These are phyloP conservation scores for Hyles vespertilio DNA, from an alignment of 1,140 invertebrate species.

Conservation along the genomic window DNA sequence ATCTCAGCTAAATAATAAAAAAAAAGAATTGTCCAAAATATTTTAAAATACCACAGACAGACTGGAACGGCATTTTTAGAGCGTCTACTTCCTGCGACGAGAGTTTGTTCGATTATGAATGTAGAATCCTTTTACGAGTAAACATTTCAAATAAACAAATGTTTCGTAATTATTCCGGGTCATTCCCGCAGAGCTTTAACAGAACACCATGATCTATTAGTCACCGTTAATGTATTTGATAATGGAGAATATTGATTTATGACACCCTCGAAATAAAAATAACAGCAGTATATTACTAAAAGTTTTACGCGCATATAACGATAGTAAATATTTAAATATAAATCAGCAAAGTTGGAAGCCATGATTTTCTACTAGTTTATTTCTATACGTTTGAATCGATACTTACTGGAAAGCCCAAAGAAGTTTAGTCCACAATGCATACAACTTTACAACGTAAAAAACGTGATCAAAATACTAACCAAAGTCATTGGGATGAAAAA, in stretches of 20 bases:
- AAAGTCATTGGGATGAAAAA: too few species aligned
- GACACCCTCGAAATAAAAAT: conserved; percentile 30
- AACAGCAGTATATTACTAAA: conserved; percentile 40
- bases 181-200: not conserved
- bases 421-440: too few species aligned
- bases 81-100: not conserved
- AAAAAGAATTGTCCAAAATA: conserved; percentile 28
- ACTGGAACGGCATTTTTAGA: conserved; percentile 1
- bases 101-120: too few species aligned
- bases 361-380: too few species aligned
- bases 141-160: not conserved
- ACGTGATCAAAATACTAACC: too few species aligned
- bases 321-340: not conserved
- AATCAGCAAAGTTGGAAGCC: conserved; percentile 18
- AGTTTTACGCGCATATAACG: conserved; percentile 30
- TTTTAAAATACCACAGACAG: conserved; percentile 13
- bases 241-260: conserved; percentile 52
- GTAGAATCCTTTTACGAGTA: not conserved
- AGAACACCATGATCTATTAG: not conserved
- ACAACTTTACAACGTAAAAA: too few species aligned
- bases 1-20: conserved; percentile 57
- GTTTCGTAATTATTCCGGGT: not conserved
- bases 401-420: too few species aligned
- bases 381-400: too few species aligned
- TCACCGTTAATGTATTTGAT: conserved; percentile 18